Conservation (phyloP, 37 sponge, comb jelly and placozoan genomes). For the Ephydatia muelleri region DNA sequence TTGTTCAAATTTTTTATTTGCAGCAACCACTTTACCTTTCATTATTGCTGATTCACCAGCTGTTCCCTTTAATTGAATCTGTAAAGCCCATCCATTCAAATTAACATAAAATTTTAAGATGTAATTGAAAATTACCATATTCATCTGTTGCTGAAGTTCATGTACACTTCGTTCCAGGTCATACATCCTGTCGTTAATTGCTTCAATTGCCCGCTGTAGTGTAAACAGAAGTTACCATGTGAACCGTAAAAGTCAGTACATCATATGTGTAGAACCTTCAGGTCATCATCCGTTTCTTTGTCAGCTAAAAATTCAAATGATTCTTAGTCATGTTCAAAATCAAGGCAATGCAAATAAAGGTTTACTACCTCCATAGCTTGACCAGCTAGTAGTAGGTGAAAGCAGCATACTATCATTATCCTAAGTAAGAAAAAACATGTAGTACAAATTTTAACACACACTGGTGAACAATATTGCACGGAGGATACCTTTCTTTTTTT, state of each 20-base stretch:
- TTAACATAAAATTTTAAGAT: neutral
- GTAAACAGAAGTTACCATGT: neutral
- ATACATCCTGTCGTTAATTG: neutral
- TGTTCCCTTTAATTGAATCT: neutral
- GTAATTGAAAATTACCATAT: neutral
- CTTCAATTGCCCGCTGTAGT: neutral
- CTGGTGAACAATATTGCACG: neutral
- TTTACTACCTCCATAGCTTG: neutral
- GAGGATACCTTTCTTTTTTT: neutral
- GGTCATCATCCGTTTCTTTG: neutral
- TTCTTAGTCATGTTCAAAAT: neutral
- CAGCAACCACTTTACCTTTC: neutral
- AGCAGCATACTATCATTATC: neutral
- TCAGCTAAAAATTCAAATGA: neutral
- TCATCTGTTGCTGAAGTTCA: neutral
- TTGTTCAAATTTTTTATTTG: no score
- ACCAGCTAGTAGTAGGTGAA: neutral
- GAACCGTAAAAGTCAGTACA: neutral
- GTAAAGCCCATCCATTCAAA: neutral
- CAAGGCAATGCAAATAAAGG: neutral
- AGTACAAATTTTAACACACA: neutral
- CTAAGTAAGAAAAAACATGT: neutral
- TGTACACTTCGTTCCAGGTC: neutral
- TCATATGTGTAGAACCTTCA: neutral
- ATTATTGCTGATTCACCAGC: neutral